Evolutionary conservation across 1,140 invertebrate genomes (phyloP).

Genomic region (Zaprionus tsacasi): DNA sequence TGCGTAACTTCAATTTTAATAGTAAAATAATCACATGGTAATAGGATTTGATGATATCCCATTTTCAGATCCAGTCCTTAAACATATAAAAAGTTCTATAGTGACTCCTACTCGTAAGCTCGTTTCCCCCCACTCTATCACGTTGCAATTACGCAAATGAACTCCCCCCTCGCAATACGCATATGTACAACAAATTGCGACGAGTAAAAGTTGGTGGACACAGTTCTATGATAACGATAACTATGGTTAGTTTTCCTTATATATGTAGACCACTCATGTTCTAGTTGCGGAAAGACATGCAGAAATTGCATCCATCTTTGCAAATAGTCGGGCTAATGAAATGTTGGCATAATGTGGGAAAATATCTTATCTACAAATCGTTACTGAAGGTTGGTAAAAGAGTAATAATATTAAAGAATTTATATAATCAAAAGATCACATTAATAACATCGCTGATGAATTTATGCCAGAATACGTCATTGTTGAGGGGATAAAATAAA

Average conservation of each 20-base stretch:
- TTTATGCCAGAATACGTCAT: constrained; percentile 28
- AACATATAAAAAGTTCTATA: background rate
- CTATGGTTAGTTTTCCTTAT: background rate
- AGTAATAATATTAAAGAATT: background rate
- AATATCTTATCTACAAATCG: background rate
- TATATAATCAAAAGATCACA: background rate
- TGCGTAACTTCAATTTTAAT: background rate
- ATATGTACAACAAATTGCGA: too few species aligned
- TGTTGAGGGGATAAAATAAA: constrained; percentile 10
- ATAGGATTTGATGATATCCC: background rate
- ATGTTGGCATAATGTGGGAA: background rate
- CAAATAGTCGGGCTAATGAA: background rate
- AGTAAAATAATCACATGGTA: background rate
- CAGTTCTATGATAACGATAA: background rate
- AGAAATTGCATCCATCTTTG: background rate
- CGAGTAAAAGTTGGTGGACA: background rate
- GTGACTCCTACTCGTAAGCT: background rate
- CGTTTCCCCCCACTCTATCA: background rate
- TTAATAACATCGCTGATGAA: background rate
- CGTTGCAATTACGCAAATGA: constrained; percentile 5
- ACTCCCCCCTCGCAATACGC: background rate
- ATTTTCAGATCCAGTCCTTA: background rate
- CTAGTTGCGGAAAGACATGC: background rate
- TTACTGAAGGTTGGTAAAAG: too few species aligned
- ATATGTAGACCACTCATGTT: constrained; percentile 21